Percentiles rank a stretch among this genome's conserved stretches.
These are phyloP conservation scores for Gerris lacustris DNA, from an alignment of 2,888 invertebrate genomes.

Conservation along the genomic window DNA sequence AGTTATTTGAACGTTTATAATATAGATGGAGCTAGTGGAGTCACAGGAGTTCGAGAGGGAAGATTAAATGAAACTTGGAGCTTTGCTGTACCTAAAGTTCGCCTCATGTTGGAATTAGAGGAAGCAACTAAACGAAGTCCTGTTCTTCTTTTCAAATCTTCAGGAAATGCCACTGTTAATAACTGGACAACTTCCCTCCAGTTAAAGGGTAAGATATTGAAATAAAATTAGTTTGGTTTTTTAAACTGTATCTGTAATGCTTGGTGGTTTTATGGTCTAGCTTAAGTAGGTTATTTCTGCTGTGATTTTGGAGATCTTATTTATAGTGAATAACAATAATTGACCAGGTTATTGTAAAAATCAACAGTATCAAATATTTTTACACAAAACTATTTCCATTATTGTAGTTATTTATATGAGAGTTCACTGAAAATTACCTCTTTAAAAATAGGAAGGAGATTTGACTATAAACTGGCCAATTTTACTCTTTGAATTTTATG, in stretches of 20 bases:
- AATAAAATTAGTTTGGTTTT: neutral
- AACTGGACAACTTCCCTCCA: slow-evolving; percentile 55
- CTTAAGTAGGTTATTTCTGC: too few relatives aligned
- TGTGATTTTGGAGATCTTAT: too few relatives aligned
- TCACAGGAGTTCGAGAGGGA: slow-evolving; percentile 18
- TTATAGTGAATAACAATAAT: too few relatives aligned
- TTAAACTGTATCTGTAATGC: neutral
- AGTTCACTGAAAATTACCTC: too few relatives aligned
- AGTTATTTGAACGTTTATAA: neutral
- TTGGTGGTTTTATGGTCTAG: neutral
- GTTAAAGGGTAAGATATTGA: slow-evolving; percentile 33
- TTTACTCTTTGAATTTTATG: too few relatives aligned
- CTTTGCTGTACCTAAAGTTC: slow-evolving; percentile 46
- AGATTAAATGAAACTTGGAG: slow-evolving; percentile 43
- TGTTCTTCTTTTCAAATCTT: slow-evolving; percentile 44
- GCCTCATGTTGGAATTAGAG: slow-evolving; percentile 53
- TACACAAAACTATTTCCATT: too few relatives aligned
- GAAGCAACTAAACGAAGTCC: slow-evolving; percentile 41
- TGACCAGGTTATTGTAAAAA: too few relatives aligned
- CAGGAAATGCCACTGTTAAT: slow-evolving; percentile 47
- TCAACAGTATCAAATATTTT: too few relatives aligned
- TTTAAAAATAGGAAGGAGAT: too few relatives aligned
- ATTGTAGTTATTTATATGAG: too few relatives aligned
- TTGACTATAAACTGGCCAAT: too few relatives aligned
- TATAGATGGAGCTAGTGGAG: neutral